Evolutionary conservation across 2,888 invertebrate genomes (phyloP).

Genomic region (Papilio elwesi): DNA sequence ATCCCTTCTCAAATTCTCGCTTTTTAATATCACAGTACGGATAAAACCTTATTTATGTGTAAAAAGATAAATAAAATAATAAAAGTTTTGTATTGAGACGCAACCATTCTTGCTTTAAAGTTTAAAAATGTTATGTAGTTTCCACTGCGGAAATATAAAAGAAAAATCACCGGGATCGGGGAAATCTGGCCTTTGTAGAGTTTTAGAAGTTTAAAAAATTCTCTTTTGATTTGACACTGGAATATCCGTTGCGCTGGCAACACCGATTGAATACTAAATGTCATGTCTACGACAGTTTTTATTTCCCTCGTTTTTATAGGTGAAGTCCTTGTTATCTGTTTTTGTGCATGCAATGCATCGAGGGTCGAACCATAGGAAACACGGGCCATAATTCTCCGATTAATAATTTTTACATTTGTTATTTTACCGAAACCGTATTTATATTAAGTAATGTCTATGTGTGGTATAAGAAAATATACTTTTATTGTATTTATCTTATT

Average conservation of each 20-base stretch:
- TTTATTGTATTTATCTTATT: neutral
- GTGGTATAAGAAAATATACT: neutral
- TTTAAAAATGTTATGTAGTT: constrained; percentile 7
- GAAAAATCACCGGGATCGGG: constrained; percentile 17
- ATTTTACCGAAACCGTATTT: neutral
- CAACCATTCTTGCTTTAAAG: neutral
- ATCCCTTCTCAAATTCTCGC: too few relatives aligned
- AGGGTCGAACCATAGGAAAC: constrained; percentile 27
- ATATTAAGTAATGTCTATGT: neutral
- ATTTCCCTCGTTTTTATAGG: constrained; percentile 49
- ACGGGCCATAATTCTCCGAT: constrained; percentile 3
- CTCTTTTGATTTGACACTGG: constrained; percentile 35
- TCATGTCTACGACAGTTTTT: constrained; percentile 47
- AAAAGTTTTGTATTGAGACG: neutral
- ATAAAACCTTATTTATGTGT: too few relatives aligned
- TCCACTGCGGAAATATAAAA: constrained; percentile 18
- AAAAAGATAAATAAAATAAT: neutral
- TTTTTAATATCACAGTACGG: too few relatives aligned
- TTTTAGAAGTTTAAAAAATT: constrained; percentile 37
- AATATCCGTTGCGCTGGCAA: constrained; percentile 51
- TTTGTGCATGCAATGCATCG: constrained; percentile 47
- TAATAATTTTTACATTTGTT: neutral
- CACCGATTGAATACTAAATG: constrained; percentile 52
- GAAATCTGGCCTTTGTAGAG: constrained; percentile 26
- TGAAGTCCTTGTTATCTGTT: constrained; percentile 46